Evolutionary conservation across 2,113 vertebrate genomes (phyloP), one percentile per base, ranked within the genome.

Genomic region (Heterotis niloticus): DNA sequence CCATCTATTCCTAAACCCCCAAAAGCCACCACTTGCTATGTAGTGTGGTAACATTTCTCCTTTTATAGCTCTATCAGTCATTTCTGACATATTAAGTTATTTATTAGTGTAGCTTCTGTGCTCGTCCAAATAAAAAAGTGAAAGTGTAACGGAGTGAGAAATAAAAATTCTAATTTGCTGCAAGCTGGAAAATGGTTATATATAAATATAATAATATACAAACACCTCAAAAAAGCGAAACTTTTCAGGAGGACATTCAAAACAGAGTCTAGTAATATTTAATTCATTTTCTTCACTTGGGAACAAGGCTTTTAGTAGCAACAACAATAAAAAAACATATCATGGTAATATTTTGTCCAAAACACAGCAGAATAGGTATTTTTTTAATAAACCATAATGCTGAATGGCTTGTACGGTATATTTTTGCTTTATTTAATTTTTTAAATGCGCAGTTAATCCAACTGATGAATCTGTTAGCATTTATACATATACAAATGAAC

Each of bases 221-320:
- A 85, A 86, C 82, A 82, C 83, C 82, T 83, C 82, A 77, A 85
- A 77, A 82, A 81, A 82, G 78, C 84, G 88, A 86, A 85, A 82
- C 85, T 89, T 88, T 89, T 88, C 83, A 88, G 88, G 88, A 91
- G 87, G 84, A 87, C 86, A 91, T 91, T 91, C 89, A 91, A 90
- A 90, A 89, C 90, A 87, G 90, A 91, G 89, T 89, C 89, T 90
- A 91, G 88, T 89, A 90, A 91, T 91, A 91, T 90, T 90, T 91
- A 88, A 91, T 90, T 88, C 90, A 88, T 89, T 91, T 87, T 65
- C 51, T 87, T 88, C 89, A 87, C 88, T 89, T 86, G 90, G 90
- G 89, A 90, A 90, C 88, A 88, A 90, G 88, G 89, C 88, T 90
- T 91, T 90, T 90, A 90, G 85, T 84, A 84, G 82, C 84, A 82